phyloP scores from a whole-genome alignment of 2,797 vertebrate genomes.

The Pagetopsis macropterus region DNA sequence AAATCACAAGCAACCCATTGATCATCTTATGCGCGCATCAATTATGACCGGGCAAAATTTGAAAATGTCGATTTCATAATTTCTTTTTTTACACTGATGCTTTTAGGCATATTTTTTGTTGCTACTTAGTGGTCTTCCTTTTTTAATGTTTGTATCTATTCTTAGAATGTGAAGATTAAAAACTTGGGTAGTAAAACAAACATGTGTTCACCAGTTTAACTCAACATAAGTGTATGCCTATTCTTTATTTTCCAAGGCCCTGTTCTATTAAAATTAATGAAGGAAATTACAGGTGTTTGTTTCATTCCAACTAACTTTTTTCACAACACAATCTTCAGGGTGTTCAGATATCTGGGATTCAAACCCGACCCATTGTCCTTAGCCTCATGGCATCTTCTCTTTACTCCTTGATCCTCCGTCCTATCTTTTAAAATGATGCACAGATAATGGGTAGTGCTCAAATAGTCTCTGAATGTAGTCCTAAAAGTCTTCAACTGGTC shows the following conservation, averaged over 20 bases:
- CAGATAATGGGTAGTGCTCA: too few relatives aligned
- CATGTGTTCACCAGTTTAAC: conserved; percentile 23
- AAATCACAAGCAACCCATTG: not conserved
- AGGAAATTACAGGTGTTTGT: not conserved
- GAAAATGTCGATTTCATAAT: not conserved
- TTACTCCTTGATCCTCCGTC: too few relatives aligned
- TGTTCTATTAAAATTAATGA: conserved; percentile 48
- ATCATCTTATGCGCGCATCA: conserved; percentile 3
- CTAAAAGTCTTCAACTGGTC: not conserved
- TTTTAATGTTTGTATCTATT: not conserved
- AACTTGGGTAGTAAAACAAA: conserved; percentile 6
- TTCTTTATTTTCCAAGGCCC: conserved; percentile 8
- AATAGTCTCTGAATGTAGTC: not conserved
- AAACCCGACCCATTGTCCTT: too few relatives aligned
- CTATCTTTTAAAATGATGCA: not conserved
- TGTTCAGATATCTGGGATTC: too few relatives aligned
- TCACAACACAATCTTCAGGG: not conserved
- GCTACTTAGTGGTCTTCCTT: not conserved
- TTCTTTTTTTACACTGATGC: not conserved
- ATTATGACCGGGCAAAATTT: conserved; percentile 2
- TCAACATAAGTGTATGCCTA: not conserved
- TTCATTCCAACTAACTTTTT: not conserved
- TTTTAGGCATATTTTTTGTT: conserved; percentile 2
- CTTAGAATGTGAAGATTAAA: not conserved
- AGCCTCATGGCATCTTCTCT: too few relatives aligned